A percentile compares a stretch with the other conserved stretches of the same genome.
Conservation (phyloP, 2,113 vertebrate species). For the Anolis sagrei region DNA sequence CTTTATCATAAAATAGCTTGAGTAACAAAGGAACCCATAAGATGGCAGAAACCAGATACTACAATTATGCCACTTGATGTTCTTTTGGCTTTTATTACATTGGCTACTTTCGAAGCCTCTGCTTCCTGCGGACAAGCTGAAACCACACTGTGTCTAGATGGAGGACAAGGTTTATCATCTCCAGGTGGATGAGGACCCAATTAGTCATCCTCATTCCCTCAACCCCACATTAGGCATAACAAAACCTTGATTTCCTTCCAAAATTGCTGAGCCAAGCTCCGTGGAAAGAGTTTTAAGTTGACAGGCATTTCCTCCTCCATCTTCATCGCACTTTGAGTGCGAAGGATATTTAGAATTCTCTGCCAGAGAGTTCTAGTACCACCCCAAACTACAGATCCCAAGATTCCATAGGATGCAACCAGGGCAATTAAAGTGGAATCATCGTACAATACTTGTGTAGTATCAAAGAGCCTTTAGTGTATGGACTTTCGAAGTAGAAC, state of each 20-base stretch:
- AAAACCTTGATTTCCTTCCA: background rate
- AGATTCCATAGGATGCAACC: too few relatives aligned
- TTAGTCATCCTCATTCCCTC: background rate
- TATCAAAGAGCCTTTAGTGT: background rate
- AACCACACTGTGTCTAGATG: background rate
- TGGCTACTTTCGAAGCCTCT: background rate
- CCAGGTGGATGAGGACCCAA: background rate
- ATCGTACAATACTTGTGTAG: too few relatives aligned
- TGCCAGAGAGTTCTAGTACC: too few relatives aligned
- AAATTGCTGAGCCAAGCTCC: background rate
- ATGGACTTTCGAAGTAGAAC: background rate
- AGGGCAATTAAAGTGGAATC: too few relatives aligned
- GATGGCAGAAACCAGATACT: slow-evolving; percentile 30
- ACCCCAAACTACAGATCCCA: too few relatives aligned
- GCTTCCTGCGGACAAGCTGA: background rate
- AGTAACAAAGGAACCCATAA: slow-evolving; percentile 35
- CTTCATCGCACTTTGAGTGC: background rate
- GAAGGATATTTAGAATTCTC: too few relatives aligned
- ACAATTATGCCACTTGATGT: background rate
- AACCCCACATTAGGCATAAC: background rate
- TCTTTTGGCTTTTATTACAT: background rate
- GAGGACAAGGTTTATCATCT: background rate
- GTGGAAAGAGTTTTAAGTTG: background rate
- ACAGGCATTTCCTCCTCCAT: background rate
- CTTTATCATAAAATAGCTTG: slow-evolving; percentile 40